Base-by-base conservation (phyloP, 2,797 vertebrate genomes). In the Distichodus sexfasciatus region DNA sequence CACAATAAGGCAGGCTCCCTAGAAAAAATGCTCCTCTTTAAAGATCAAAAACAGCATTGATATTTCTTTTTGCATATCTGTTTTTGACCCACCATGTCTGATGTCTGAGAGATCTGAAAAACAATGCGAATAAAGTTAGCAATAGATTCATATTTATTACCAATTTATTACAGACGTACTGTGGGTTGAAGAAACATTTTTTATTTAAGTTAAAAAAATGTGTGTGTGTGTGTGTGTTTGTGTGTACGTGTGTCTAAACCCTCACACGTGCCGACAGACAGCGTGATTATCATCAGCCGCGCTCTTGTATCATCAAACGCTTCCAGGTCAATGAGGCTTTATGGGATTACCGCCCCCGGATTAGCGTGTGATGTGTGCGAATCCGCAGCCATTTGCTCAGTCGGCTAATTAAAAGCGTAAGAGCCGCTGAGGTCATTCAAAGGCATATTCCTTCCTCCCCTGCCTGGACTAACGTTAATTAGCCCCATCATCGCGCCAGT, bases 381-480 rank as follows among this genome's bases (percentile, higher is more conserved):
- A 72, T 68, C 59, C 67, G 35, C 33, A 75, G 46, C 59, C 69
- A 69, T 79, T 78, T 74, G 70, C 72, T 74, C 26, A 36, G 24
- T 69, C 29, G 9, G 65, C 62, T 80, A 77, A 81, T 79, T 83
- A 76, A 76, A 77, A 70, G 66, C 58, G 65, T 46, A 65, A 66
- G 57, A 71, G 59, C 65, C 31, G 62, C 58, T 59, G 64, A 66
- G 66, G 58, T 76, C 70, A 70, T 43, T 60, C 28, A 71, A 75
- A 71, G 54, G 72, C 68, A 87, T 80, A 84, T 47, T 62, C 58
- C 38, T 79, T 79, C 64, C 71, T 80, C 43, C 63, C 57, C 53
- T 41, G 47, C 59, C n/a, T 61, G 55, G 66, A 59, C 29, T 9
- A 31, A 88, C 86, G 76, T 88, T 81, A 82, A 86, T 89, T 89